phyloP scores from a whole-genome alignment of 2,888 invertebrate species.

The Abrostola triplasia region DNA sequence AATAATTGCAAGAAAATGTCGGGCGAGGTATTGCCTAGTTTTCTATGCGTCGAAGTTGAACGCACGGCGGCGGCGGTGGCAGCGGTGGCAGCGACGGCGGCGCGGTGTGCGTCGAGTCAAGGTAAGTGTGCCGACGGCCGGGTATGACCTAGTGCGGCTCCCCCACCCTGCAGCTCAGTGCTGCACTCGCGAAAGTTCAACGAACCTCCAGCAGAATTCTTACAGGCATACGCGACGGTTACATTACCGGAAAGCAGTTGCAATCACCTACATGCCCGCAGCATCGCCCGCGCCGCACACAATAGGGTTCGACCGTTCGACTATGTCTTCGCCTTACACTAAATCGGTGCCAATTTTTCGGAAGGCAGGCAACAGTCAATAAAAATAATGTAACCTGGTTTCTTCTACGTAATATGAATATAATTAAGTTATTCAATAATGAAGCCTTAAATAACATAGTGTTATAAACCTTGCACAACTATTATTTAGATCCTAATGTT shows the following conservation, averaged over 20 bases:
- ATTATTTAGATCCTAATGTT: too few relatives aligned
- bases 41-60: slow-evolving; percentile 75
- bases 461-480: not conserved
- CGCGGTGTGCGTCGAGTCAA: slow-evolving; percentile 82
- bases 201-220: slow-evolving; percentile 86
- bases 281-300: slow-evolving; percentile 47
- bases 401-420: slow-evolving; percentile 29
- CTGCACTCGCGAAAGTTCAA: slow-evolving; percentile 88
- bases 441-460: slow-evolving; percentile 1
- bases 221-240: slow-evolving; percentile 85
- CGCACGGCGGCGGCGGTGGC: slow-evolving; percentile 61
- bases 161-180: slow-evolving; percentile 82
- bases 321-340: slow-evolving; percentile 26
- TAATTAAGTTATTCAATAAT: slow-evolving; percentile 41
- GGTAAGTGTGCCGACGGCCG: slow-evolving; percentile 88
- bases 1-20: slow-evolving; percentile 64
- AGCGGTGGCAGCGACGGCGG: slow-evolving; percentile 59
- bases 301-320: slow-evolving; percentile 23
- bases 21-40: slow-evolving; percentile 77
- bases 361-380: slow-evolving; percentile 9
- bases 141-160: slow-evolving; percentile 85
- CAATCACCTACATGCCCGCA: slow-evolving; percentile 72
- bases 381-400: slow-evolving; percentile 29
- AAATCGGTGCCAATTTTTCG: slow-evolving; percentile 42
- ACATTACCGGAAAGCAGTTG: slow-evolving; percentile 87